These are phyloP conservation scores for Cephalopterus ornatus DNA, from an alignment of 2,113 vertebrate genomes.

Conservation along the genomic window DNA sequence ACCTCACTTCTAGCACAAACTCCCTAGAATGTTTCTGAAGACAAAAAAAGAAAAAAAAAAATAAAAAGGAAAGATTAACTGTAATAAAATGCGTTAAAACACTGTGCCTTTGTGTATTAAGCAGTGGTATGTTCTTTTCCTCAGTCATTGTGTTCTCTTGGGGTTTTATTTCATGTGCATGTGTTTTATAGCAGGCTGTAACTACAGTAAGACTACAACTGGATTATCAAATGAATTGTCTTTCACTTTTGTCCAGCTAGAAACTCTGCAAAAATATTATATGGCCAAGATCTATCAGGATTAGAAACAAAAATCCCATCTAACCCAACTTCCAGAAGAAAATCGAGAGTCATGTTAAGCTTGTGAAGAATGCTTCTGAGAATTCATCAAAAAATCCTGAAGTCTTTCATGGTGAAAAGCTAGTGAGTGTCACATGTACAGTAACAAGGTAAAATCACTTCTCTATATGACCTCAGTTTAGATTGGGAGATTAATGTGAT, in stretches of 20 bases:
- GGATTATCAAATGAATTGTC: neutral
- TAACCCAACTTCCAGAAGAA: neutral
- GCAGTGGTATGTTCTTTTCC: neutral
- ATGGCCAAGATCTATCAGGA: neutral
- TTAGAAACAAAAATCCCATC: neutral
- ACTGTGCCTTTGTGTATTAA: neutral
- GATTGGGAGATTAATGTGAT: neutral
- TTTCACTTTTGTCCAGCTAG: neutral
- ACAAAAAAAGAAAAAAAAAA: neutral
- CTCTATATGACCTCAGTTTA: neutral
- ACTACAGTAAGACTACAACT: neutral
- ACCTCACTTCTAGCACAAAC: neutral
- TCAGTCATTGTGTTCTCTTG: neutral
- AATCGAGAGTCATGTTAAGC: rapidly evolving
- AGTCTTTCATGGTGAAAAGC: neutral
- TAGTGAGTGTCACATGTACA: neutral
- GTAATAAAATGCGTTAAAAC: neutral
- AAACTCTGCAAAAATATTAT: neutral
- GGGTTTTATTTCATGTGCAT: neutral
- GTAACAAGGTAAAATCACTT: neutral
- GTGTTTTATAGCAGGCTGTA: neutral
- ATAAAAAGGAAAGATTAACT: neutral
- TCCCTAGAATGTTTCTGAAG: neutral
- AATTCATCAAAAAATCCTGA: neutral
- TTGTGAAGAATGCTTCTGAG: neutral